Evolutionary conservation across 2,113 vertebrate species (phyloP).

Genomic region (Podocnemis expansa): DNA sequence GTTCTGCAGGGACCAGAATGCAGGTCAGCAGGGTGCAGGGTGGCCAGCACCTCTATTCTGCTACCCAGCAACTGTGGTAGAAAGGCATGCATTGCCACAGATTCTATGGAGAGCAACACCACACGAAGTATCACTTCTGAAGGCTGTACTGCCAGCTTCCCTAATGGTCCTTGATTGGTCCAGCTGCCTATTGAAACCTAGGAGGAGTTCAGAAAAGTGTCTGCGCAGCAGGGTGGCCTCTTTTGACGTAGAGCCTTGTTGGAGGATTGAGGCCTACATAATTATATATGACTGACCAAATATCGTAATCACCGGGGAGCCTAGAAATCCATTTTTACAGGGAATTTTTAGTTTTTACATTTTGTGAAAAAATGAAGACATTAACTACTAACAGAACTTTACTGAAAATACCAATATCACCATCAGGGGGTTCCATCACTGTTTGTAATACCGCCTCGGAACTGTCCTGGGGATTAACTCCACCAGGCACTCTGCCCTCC

Average conservation of each 20-base stretch:
- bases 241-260: background rate
- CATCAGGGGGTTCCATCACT: background rate
- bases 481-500: background rate
- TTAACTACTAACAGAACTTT: background rate
- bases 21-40: background rate
- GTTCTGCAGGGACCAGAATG: background rate
- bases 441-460: background rate
- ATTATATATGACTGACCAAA: background rate
- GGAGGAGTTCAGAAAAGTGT: background rate
- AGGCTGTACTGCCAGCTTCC: background rate
- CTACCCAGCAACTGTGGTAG: background rate
- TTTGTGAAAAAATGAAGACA: no score
- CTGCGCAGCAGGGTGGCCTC: background rate
- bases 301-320: background rate
- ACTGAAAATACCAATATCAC: background rate
- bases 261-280: background rate
- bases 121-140: background rate
- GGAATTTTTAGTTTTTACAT: no score
- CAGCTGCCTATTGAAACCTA: background rate
- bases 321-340: background rate
- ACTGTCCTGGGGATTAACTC: background rate
- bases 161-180: background rate
- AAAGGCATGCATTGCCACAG: background rate
- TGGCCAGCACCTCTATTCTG: background rate
- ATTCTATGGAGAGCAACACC: background rate